phyloP scores from a whole-genome alignment of 2,888 invertebrate genomes.

The Microdon myrmicae region DNA sequence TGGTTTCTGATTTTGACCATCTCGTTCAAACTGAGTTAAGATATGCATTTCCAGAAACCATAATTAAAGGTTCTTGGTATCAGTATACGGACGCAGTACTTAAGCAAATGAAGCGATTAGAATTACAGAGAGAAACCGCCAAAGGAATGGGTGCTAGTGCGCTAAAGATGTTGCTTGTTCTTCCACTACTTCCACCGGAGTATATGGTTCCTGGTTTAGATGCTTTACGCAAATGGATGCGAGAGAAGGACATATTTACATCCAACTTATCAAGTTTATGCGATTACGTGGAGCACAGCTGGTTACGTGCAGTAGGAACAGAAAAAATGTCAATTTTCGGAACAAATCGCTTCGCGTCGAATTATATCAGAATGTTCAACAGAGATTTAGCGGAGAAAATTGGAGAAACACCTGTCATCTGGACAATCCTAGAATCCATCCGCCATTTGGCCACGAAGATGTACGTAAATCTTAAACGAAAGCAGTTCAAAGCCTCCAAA shows the following conservation, averaged over 20 bases:
- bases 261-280: constrained; percentile 45
- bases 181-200: constrained; percentile 57
- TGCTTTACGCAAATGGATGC: constrained; percentile 56
- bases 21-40: constrained; percentile 53
- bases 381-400: constrained; percentile 53
- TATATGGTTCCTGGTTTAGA: constrained; percentile 57
- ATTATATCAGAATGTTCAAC: constrained; percentile 55
- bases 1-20: constrained; percentile 54
- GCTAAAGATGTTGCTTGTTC: constrained; percentile 55
- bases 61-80: constrained; percentile 57
- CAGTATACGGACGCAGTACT: constrained; percentile 55
- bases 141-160: constrained; percentile 55
- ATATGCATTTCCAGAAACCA: constrained; percentile 54
- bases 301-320: constrained; percentile 55
- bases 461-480: constrained; percentile 49
- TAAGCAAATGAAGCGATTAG: constrained; percentile 51
- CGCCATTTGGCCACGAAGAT: constrained; percentile 55
- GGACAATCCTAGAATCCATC: constrained; percentile 55
- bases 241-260: constrained; percentile 54
- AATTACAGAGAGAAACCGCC: constrained; percentile 53
- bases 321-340: constrained; percentile 60
- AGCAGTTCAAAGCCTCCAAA: constrained; percentile 27
- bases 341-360: constrained; percentile 54
- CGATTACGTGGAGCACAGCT: constrained; percentile 55
- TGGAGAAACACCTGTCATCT: constrained; percentile 53